Evolutionary conservation across 2,888 invertebrate genomes (phyloP).

Genomic region (Therioaphis trifolii): DNA sequence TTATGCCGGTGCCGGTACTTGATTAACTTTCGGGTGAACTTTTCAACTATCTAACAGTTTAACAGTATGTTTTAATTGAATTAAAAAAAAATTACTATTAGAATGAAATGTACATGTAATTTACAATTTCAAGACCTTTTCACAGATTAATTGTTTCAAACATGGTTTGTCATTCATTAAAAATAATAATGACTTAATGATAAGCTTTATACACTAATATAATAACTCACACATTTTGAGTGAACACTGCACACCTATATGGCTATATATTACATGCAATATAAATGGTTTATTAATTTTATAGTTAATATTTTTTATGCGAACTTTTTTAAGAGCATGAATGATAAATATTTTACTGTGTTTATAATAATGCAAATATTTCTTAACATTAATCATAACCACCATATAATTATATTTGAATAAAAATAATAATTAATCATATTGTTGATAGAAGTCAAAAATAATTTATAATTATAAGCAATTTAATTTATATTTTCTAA

Average conservation of each 20-base stretch:
- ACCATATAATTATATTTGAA: too few relatives aligned
- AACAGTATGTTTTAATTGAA: neutral
- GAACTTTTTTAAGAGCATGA: neutral
- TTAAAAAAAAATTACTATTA: neutral
- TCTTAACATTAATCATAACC: too few relatives aligned
- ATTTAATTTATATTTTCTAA: too few relatives aligned
- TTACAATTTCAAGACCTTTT: neutral
- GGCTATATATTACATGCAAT: neutral
- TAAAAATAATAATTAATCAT: too few relatives aligned
- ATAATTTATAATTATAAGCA: too few relatives aligned
- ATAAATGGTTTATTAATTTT: conserved; percentile 11
- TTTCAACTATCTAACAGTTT: neutral
- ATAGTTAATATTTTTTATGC: conserved; percentile 10
- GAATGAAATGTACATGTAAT: neutral
- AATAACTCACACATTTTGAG: too few relatives aligned
- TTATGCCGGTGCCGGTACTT: neutral
- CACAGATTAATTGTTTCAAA: conserved; percentile 7
- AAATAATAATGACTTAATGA: conserved; percentile 2
- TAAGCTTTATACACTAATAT: conserved; percentile 30
- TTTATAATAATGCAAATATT: neutral
- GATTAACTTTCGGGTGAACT: conserved; percentile 16
- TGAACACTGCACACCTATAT: too few relatives aligned
- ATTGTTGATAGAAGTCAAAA: too few relatives aligned
- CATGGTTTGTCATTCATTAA: conserved; percentile 36
- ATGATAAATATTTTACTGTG: neutral